These are phyloP conservation scores for Menidia beryllina DNA, from an alignment of 2,113 vertebrate genomes.

Conservation along the genomic window DNA sequence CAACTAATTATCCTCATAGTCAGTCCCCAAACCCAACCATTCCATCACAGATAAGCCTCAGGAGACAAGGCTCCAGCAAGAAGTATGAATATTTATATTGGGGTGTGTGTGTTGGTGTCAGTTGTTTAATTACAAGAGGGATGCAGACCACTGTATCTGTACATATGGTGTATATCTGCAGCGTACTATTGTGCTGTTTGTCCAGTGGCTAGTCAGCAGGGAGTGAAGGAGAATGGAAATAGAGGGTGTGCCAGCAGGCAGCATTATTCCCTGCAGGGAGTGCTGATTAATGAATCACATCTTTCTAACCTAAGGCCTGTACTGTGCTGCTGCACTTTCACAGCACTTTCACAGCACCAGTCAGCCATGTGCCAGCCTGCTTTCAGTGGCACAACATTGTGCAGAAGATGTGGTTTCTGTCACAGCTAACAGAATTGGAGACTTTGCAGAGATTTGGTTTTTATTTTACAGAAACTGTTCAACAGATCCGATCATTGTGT, in stretches of 20 bases:
- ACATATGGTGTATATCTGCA: constrained; percentile 37
- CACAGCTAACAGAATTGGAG: constrained; percentile 49
- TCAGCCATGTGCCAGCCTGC: constrained; percentile 56
- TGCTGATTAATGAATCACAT: constrained; percentile 81
- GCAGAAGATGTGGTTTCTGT: constrained; percentile 56
- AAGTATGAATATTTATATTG: constrained; percentile 70
- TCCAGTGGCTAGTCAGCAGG: constrained; percentile 59
- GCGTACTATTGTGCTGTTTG: constrained; percentile 59
- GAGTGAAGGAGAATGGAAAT: constrained; percentile 47
- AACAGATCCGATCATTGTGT: constrained; percentile 53
- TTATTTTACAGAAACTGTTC: constrained; percentile 38
- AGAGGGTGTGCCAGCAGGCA: constrained; percentile 57
- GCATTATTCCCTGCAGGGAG: constrained; percentile 58
- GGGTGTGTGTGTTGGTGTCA: constrained; percentile 6
- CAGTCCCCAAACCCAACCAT: constrained; percentile 62
- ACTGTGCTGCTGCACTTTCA: constrained; percentile 62
- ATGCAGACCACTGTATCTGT: constrained; percentile 40
- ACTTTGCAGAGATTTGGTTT: constrained; percentile 49
- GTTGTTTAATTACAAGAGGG: constrained; percentile 60
- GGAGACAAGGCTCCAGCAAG: constrained; percentile 65
- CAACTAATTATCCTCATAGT: constrained; percentile 75
- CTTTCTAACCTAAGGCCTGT: constrained; percentile 69
- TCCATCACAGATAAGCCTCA: constrained; percentile 69
- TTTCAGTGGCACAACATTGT: constrained; percentile 54
- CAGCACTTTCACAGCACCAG: constrained; percentile 57